Evolutionary conservation across 2,113 vertebrate genomes (phyloP), one percentile per base, ranked within the genome.

Genomic region (Morone chrysops): DNA sequence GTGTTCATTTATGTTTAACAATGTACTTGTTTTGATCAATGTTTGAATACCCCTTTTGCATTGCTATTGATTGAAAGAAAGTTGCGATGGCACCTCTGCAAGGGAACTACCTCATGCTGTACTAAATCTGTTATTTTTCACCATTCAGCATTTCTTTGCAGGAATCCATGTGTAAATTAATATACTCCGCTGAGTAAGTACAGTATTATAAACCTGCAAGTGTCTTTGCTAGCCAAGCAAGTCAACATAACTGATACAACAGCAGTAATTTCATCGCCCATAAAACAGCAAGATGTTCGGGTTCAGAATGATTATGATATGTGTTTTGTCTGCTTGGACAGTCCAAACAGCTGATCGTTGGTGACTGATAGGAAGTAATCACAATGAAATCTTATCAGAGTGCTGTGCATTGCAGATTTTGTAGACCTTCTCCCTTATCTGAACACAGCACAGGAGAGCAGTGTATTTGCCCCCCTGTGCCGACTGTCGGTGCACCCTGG

Each of bases 71-170:
- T 78, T 73, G 47, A 76, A 76, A 51, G 45, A 70, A 67, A 86
- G 51, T 82, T 79, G 70, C 57, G 57, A n/a, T 61, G 7, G 9
- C 74, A 57, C 59, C 54, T 72, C 65, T 43, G 59, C 31, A 40
- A 62, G 48, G 48, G 25, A 82, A 77, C 54, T 57, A 82, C 81
- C 83, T 71, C 38, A n/a, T 61, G 77, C 83, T 75, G 38, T 78
- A 66, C 63, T 78, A 84, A 83, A 86, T 50, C 70, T 70, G 76
- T 20, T 61, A 48, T 85, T 89, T 90, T 85, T 87, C 82, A 76
- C 78, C 50, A 81, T 89, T 95, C 94, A 95, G 94, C 94, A 85
- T 86, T 94, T 93, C 85, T 87, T 80, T 36, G 68, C 83, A 90
- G 92, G 72, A 83, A 90, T 80, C 76, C 83, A 83, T 76, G 92